Percentiles rank a stretch among this genome's conserved stretches.
Evolutionary conservation across 2,113 vertebrate species (phyloP).

Genomic region (Nannospalax galili): DNA sequence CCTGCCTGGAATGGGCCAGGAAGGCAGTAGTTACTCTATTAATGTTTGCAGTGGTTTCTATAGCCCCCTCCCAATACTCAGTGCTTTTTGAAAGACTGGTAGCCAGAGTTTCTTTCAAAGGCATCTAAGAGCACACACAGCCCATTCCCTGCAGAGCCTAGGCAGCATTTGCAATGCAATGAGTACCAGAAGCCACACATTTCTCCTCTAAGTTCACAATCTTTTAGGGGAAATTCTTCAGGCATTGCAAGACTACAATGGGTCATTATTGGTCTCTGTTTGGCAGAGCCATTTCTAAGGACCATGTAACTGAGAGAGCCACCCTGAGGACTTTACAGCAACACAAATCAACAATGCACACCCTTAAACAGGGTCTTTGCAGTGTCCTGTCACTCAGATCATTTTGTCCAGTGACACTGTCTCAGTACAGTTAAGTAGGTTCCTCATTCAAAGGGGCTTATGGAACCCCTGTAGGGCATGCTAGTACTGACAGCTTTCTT

Average conservation of each 20-base stretch:
- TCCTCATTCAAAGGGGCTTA: background rate
- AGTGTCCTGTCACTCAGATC: background rate
- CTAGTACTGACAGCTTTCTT: background rate
- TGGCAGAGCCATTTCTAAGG: background rate
- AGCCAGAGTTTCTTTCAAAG: constrained; percentile 13
- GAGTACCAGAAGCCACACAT: background rate
- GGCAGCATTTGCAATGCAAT: background rate
- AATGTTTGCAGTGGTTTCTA: background rate
- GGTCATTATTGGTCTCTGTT: background rate
- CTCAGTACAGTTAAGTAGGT: background rate
- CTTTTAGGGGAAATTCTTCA: background rate
- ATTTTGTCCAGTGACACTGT: fast-evolving
- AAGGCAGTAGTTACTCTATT: background rate
- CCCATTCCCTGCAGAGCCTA: background rate
- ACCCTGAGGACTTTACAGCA: background rate
- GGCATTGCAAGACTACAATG: background rate
- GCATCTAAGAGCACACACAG: too few relatives aligned
- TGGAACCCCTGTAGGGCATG: background rate
- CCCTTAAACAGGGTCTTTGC: background rate
- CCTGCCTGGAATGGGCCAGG: background rate
- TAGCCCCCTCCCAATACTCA: background rate
- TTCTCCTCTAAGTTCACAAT: background rate
- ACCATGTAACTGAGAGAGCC: background rate
- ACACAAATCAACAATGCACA: background rate
- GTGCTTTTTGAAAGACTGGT: background rate